Base-by-base conservation (phyloP, 1,140 invertebrate species). In the Chlorops oryzae region DNA sequence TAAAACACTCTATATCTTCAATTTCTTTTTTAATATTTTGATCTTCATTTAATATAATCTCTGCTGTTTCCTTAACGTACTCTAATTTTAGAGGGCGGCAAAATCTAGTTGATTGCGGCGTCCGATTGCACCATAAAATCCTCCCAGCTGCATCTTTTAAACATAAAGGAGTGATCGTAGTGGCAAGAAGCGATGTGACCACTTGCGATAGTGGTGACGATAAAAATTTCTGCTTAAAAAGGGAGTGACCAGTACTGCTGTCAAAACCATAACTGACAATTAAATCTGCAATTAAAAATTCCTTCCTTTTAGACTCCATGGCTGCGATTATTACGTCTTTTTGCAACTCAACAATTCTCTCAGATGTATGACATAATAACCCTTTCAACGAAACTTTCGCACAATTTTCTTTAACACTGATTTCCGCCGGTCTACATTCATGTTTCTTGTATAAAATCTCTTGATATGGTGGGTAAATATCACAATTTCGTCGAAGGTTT, bases 31-130 rank as follows among this genome's bases (percentile, higher is more conserved):
- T 39, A 10, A 45, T 27, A 35, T 44, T 3, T 5, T 2, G 21
- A 13, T 50, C 25, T 27, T 53, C 46, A 20, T 35, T 39, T 24
- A 53, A 34, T 17, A 53, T 43, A 18, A 22, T 12, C 6, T 53
- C 47, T 23, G 21, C 49, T 34, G 39, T 27, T 28, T 53, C 51
- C n/a, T 51, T 51, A 2, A 38, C 20, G 37, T 20, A 51, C 28
- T 51, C 49, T 13, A 51, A 7, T 44, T 51, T 51, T 18, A 51
- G 13, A 15, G 49, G 49, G 13, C 49, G 27, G 23, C 49, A 51
- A 44, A 51, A 51, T 25, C 49, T 7, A 15, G 25, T 48, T 17
- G 46, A 48, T 45, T 51, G 41, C 9, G 41, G 12, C 2, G 28
- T 35, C 20, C 17, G 7, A 18, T 42, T 42, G 40, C 5, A 21